phyloP scores from a whole-genome alignment of 2,888 invertebrate genomes.

The Ectemnius continuus region DNA sequence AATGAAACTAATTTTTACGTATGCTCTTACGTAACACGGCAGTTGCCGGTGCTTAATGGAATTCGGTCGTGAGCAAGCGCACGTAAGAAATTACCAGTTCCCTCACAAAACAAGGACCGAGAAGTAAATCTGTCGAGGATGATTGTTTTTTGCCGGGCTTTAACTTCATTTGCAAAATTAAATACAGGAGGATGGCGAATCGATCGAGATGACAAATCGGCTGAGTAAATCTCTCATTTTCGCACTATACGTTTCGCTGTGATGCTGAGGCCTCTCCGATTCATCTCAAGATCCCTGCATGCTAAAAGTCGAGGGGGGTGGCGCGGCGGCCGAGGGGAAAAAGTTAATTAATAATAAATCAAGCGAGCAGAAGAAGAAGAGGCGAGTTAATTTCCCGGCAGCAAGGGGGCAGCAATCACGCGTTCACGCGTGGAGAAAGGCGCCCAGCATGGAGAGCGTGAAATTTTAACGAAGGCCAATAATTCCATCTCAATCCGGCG shows the following conservation, averaged over 20 bases:
- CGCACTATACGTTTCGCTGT: no score
- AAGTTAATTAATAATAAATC: slow-evolving; percentile 9
- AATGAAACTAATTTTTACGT: background rate
- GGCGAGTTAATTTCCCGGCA: background rate
- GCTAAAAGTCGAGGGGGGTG: background rate
- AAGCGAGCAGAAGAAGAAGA: background rate
- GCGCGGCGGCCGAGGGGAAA: background rate
- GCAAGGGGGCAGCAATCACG: background rate
- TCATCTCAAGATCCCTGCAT: background rate
- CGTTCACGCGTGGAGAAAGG: background rate
- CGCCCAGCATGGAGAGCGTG: slow-evolving; percentile 2
- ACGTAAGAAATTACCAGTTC: no score
- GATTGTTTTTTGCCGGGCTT: no score
- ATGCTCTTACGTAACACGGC: background rate
- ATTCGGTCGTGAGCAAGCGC: no score
- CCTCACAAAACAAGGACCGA: no score
- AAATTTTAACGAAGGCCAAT: slow-evolving; percentile 10
- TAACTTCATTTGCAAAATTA: no score
- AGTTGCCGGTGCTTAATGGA: no score
- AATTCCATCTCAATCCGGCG: background rate
- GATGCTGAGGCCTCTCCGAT: no score
- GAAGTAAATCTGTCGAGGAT: no score
- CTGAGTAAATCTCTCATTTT: no score
- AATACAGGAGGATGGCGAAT: no score
- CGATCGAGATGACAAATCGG: no score